Evolutionary conservation across 1,140 invertebrate genomes (phyloP), one percentile per base, ranked within the genome.

Genomic region (Trypoxylus dichotomus): DNA sequence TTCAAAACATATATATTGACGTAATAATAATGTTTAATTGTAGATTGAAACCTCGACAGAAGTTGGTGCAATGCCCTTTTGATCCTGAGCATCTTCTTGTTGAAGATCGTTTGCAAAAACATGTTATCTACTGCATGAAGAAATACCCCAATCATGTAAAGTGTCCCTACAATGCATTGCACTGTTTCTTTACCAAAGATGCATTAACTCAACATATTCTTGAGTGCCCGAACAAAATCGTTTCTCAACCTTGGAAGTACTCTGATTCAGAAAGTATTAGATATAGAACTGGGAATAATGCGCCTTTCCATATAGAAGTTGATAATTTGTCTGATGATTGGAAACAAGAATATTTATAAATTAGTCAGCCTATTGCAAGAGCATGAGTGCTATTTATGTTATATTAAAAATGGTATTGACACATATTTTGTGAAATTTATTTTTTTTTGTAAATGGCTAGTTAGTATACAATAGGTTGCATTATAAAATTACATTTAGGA

Each of bases 131-230:
- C 10, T 82, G 82, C 32, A 80, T 79, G 80, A 78, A 78, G 5
- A 82, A 83, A 32, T 82, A 83, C 71, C 81, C 81, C 0, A 74
- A 78, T 42, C 79, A 77, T 73, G 72, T 78, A 19, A 74, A 75
- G 2, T 82, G 81, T 58, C 79, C 79, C 0, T 81, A 82, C 63
- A 81, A 83, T 74, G 80, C 82, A 1, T 19, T 80, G 29, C 81
- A 82, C 58, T 68, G 81, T 11, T 81, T 80, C 58, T 42, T 68
- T 27, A 79, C 77, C 71, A 78, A 79, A 19, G 73, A 79, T 15
- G 25, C 71, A 24, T 78, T 82, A n/a, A 73, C 63, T 8, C 54
- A 80, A 72, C 81, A 83, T 63, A 79, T 83, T 72, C 7, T 78
- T n/a, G 47, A 25, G 5, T 83, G 82, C 29, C 79, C 79, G 3